Percentiles rank a stretch among this genome's conserved stretches.
phyloP scores from a whole-genome alignment of 2,113 vertebrate genomes.

The Hypomesus transpacificus region DNA sequence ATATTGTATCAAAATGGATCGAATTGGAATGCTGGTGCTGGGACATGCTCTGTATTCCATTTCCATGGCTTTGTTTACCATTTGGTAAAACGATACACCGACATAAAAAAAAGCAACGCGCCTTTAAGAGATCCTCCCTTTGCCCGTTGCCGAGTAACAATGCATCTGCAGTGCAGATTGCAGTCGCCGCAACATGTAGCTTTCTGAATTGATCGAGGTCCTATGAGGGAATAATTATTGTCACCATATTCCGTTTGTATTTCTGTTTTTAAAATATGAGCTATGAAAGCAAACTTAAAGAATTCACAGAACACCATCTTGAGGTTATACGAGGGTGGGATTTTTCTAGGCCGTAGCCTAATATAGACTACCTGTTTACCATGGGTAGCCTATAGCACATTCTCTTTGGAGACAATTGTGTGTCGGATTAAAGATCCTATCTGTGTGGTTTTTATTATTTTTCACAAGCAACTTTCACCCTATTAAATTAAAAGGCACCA shows the following conservation, averaged over 20 bases:
- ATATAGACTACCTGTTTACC: too few species aligned
- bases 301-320: too few species aligned
- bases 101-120: slow-evolving; percentile 23
- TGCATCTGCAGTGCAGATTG: slow-evolving; percentile 65
- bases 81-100: neutral
- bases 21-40: neutral
- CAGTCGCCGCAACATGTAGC: slow-evolving; percentile 25
- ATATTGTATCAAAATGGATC: neutral
- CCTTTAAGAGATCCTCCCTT: slow-evolving; percentile 64
- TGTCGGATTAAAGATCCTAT: too few species aligned
- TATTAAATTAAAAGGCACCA: too few species aligned
- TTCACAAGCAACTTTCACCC: too few species aligned
- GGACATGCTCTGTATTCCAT: neutral
- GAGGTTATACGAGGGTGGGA: too few species aligned
- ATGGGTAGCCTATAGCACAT: too few species aligned
- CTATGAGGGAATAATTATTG: slow-evolving; percentile 12
- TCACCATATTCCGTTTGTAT: slow-evolving; percentile 5
- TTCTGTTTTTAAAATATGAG: neutral
- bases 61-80: neutral
- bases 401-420: too few species aligned
- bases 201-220: slow-evolving; percentile 22
- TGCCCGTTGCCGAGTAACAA: slow-evolving; percentile 52
- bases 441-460: too few species aligned
- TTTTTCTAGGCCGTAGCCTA: too few species aligned
- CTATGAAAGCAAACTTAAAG: neutral